Base-by-base conservation (phyloP, 2,113 vertebrate species). In the Elachura formosa region DNA sequence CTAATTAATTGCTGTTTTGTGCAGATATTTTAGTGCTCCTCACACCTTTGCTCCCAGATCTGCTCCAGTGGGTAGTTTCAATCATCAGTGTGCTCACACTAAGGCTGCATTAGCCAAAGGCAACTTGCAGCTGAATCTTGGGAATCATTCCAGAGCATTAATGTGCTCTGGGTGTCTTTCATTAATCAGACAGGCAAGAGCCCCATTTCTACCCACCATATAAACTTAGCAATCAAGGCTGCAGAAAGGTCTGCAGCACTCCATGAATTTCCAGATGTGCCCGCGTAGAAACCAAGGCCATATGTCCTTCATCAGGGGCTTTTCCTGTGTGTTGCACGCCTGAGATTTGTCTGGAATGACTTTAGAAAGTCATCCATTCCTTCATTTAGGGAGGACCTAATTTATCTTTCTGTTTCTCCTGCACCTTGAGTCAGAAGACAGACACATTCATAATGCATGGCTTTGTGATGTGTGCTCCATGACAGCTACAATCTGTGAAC, bases 401-500 rank as follows among this genome's bases (percentile, higher is more conserved):
- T 91, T 89, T 92, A 79, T 85, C 82, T 83, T 88, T 63, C 63
- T 80, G 22, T 63, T 86, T 63, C 68, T 84, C 45, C 61, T 80
- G 58, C 0, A 2, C 87, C 85, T 94, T 16, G 0, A 93, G 85
- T 93, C 84, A 91, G 90, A 58, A 93, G 93, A 67, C 71, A 93
- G 89, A 66, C 73, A 45, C 79, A 93, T 96, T 83, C 90, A 96
- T 95, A 94, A 95, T 94, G 74, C 48, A 96, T 90, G 56, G 79
- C 43, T 85, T 61, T 87, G 73, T 93, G 92, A 92, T 81, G 83
- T 87, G 93, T 74, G 95, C 84, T 84, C 89, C 83, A 78, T 45
- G 93, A 92, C 96, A 97, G 94, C 89, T 90, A 31, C 94, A 90
- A 58, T 86, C 91, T 95, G 93, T 74, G 93, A 94, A 24, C 18